Evolutionary conservation across 2,888 invertebrate genomes (phyloP).

Genomic region (Lithophane ornitopus): DNA sequence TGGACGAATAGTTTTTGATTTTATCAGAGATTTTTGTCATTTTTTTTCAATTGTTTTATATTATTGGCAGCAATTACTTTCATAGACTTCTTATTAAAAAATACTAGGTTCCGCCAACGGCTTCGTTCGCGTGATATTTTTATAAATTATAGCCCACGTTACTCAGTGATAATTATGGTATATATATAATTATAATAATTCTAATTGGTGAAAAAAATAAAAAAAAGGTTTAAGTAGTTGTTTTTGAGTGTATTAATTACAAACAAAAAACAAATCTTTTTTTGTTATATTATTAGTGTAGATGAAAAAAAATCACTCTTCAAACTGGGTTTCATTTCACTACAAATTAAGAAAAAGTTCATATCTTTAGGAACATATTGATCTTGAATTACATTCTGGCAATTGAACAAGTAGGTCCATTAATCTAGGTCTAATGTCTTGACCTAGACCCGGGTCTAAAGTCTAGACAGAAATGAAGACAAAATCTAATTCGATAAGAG

Average conservation of each 20-base stretch:
- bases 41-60: not conserved
- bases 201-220: too few relatives aligned
- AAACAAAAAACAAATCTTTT: too few relatives aligned
- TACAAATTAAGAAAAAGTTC: not conserved
- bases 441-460: not conserved
- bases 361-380: not conserved
- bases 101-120: too few relatives aligned
- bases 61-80: not conserved
- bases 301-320: not conserved
- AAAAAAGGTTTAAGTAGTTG: too few relatives aligned
- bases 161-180: too few relatives aligned
- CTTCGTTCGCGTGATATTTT: too few relatives aligned
- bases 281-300: too few relatives aligned
- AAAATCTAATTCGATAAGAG: not conserved
- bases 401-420: not conserved
- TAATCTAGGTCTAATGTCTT: conserved; percentile 7
- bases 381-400: not conserved
- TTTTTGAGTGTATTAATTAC: too few relatives aligned
- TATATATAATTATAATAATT: too few relatives aligned
- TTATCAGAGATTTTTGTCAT: not conserved
- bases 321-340: not conserved
- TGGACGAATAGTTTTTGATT: not conserved
- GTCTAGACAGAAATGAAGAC: conserved; percentile 14
- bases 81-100: not conserved
- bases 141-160: too few relatives aligned